Conservation (phyloP, 1,140 invertebrate species). For the Pentalonia nigronervosa region DNA sequence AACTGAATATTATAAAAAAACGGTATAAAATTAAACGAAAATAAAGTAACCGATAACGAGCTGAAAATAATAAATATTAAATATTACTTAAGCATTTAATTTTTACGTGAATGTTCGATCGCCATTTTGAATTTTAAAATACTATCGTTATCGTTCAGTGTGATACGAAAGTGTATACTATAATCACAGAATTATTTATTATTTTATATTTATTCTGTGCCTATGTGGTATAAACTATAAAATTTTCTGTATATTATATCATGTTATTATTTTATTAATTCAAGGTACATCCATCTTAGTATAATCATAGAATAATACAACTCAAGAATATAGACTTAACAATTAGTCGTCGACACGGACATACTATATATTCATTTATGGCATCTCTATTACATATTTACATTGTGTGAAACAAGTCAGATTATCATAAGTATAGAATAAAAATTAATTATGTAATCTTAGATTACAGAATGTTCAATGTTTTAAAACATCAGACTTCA, state of each 20-base stretch:
- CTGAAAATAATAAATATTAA: background rate
- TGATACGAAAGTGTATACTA: background rate
- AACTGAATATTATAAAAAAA: background rate
- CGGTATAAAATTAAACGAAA: too few species aligned
- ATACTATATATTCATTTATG: too few species aligned
- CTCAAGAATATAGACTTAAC: too few species aligned
- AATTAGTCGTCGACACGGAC: background rate
- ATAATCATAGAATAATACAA: too few species aligned
- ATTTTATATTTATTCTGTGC: too few species aligned
- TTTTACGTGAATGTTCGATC: background rate
- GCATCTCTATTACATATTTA: background rate
- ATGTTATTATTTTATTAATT: too few species aligned
- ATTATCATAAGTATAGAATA: background rate
- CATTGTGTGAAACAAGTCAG: background rate
- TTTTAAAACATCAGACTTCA: too few species aligned
- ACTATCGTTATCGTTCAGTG: background rate
- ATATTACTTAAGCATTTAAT: background rate
- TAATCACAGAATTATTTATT: background rate
- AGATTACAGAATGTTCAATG: background rate
- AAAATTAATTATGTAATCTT: background rate
- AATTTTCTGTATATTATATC: too few species aligned
- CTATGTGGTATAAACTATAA: background rate
- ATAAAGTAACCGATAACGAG: background rate
- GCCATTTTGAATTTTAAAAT: slow-evolving; percentile 55
- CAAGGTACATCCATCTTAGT: background rate